Evolutionary conservation across 2,888 invertebrate genomes (phyloP), one percentile per base, ranked within the genome.

Genomic region (Cephus runcator): DNA sequence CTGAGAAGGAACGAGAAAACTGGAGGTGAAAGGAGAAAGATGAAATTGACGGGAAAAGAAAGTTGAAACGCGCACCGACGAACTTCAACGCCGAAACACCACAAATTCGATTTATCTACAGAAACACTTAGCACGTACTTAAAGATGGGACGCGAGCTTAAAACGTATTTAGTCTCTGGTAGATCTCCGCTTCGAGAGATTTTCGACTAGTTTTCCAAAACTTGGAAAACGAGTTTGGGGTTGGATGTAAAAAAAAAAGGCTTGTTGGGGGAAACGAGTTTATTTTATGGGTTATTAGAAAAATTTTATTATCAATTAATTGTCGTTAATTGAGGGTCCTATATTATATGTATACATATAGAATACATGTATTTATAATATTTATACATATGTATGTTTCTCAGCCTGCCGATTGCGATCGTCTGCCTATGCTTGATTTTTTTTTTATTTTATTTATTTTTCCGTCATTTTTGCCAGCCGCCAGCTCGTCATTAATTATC

Each of bases 401-500:
- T 15, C 34, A 15, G 34, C 33, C 34, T 34, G 68, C 34, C 69
- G 69, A 34, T 56, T 23, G 1, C 36, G 34, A 75, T n/a, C 56
- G 68, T 35, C 68, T 75, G 73, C 35, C 71, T 31, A 34, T 34
- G 6, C 40, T 69, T 11, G 12, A 12, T 34, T 77, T 69, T 73
- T 78, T 80, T 80, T 80, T 15, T 1, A 36, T 36, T 36, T 36
- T 36, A 36, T 36, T 36, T 36, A 15, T 36, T 36, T 12, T 79
- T 81, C 73, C 80, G 75, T 40, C 34, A 23, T 69, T 40, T 77
- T 78, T 56, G 56, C 69, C 31, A 74, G 78, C 56, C 40, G 40
- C 4, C 40, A 6, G 40, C 4, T 84, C 81, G 83, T 84, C 82
- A 85, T 87, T 86, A 82, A 85, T 81, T 82, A 85, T 86, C 87